Evolutionary conservation across 2,113 vertebrate species (phyloP).

Genomic region (Lutjanus erythropterus): DNA sequence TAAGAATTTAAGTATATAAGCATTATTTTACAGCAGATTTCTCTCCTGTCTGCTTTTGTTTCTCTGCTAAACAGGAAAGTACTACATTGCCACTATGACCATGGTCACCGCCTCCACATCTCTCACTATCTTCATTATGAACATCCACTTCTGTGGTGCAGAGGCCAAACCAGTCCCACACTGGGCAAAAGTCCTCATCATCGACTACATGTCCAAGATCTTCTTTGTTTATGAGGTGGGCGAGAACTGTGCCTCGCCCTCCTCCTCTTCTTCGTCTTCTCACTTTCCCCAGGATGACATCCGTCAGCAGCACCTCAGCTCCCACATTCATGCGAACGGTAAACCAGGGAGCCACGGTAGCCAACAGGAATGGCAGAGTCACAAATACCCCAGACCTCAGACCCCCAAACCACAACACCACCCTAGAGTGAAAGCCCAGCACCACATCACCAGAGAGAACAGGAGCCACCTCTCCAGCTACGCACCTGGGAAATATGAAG

Average conservation of each 20-base stretch:
- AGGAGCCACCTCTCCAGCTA: constrained; percentile 50
- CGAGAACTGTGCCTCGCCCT: constrained; percentile 89
- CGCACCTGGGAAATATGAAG: constrained; percentile 65
- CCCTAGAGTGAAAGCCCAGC: constrained; percentile 65
- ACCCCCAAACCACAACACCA: constrained; percentile 68
- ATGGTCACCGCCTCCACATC: constrained; percentile 98
- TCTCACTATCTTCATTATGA: constrained; percentile 98
- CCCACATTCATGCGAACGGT: constrained; percentile 60
- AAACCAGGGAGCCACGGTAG: constrained; percentile 55
- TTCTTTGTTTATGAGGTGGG: constrained; percentile 98
- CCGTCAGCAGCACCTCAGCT: constrained; percentile 36
- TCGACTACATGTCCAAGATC: constrained; percentile 97
- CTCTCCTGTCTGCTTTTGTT: not conserved
- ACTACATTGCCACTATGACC: constrained; percentile 98
- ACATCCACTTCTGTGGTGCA: constrained; percentile 96
- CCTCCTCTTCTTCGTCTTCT: constrained; percentile 40
- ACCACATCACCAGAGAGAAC: constrained; percentile 73
- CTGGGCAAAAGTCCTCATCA: constrained; percentile 95
- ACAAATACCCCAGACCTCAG: constrained; percentile 62
- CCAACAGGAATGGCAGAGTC: constrained; percentile 36
- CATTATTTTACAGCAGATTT: not conserved
- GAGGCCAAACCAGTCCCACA: constrained; percentile 95
- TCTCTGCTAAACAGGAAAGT: constrained; percentile 90
- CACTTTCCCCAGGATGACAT: constrained; percentile 53
- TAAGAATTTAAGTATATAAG: too few species aligned